Conservation (phyloP, 1,140 invertebrate genomes). For the Thrips palmi region DNA sequence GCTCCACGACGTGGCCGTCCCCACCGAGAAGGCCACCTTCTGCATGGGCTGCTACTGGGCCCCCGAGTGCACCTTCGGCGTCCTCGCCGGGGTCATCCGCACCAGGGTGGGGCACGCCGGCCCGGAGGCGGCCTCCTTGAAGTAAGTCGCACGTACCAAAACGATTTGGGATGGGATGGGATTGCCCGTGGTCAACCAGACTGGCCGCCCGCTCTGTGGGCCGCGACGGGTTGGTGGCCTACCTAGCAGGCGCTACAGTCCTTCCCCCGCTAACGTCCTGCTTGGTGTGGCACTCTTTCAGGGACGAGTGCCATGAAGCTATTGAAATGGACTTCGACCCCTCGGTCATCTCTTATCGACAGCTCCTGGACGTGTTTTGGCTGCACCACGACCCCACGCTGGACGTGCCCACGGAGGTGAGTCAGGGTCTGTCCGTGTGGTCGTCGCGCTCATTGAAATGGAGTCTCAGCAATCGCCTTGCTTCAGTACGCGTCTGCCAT, state of each 20-base stretch:
- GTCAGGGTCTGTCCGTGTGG: background rate
- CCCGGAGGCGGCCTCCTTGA: too few relatives aligned
- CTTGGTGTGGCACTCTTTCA: too few relatives aligned
- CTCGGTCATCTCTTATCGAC: conserved; percentile 42
- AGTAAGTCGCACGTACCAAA: too few relatives aligned
- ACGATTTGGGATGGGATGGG: too few relatives aligned
- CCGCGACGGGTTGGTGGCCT: too few relatives aligned
- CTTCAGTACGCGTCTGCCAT: conserved; percentile 78
- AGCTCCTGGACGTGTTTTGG: conserved; percentile 74
- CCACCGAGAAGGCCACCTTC: conserved; percentile 49
- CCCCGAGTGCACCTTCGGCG: conserved; percentile 73
- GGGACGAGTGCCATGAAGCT: too few relatives aligned
- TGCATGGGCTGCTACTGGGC: conserved; percentile 93
- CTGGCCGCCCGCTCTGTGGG: too few relatives aligned
- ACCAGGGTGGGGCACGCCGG: conserved; percentile 83
- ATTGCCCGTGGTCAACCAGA: too few relatives aligned
- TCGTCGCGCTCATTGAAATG: background rate
- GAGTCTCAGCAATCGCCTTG: background rate
- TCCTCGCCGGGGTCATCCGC: conserved; percentile 57
- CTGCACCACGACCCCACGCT: conserved; percentile 70
- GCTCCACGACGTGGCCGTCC: background rate
- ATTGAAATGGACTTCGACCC: conserved; percentile 78
- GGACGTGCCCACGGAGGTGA: conserved; percentile 54
- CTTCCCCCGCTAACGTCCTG: too few relatives aligned
- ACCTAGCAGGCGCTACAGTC: too few relatives aligned